A percentile compares a stretch with the other conserved stretches of the same genome.
These are phyloP conservation scores for Chymomyza fuscimana DNA, from an alignment of 2,888 invertebrate genomes.

Conservation along the genomic window DNA sequence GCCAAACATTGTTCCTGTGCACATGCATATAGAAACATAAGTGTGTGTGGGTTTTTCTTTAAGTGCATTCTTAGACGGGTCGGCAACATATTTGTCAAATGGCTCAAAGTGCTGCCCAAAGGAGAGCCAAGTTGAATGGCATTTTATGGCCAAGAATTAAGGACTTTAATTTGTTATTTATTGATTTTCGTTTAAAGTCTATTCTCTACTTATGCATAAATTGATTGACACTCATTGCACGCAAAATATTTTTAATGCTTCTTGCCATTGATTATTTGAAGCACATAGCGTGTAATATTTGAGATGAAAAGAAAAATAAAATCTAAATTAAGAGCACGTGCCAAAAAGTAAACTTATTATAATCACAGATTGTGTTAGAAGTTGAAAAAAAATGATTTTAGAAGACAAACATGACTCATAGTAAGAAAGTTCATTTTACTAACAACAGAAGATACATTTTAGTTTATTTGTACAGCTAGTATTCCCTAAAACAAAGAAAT, in stretches of 20 bases:
- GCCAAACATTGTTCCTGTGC: not conserved
- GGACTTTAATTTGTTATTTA: conserved; percentile 32
- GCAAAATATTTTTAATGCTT: not conserved
- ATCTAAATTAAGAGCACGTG: no score
- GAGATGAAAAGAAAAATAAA: not conserved
- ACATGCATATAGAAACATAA: conserved; percentile 16
- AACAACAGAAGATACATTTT: no score
- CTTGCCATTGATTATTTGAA: not conserved
- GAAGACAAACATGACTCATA: no score
- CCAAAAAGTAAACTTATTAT: no score
- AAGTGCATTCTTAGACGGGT: not conserved
- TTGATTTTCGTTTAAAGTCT: conserved; percentile 40
- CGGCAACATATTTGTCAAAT: conserved; percentile 32
- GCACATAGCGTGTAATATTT: not conserved
- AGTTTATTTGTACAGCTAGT: no score
- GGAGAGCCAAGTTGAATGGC: not conserved
- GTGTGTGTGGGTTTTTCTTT: not conserved
- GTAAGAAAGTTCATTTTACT: no score
- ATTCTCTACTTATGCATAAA: not conserved
- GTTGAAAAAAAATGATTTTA: no score
- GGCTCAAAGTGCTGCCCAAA: not conserved
- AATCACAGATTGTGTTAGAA: no score
- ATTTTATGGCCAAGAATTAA: not conserved
- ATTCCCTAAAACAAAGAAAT: no score
- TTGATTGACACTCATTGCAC: not conserved